Percentiles rank a stretch among this genome's conserved stretches.
Evolutionary conservation across 2,888 invertebrate species (phyloP).

Genomic region (Callinectes sapidus): DNA sequence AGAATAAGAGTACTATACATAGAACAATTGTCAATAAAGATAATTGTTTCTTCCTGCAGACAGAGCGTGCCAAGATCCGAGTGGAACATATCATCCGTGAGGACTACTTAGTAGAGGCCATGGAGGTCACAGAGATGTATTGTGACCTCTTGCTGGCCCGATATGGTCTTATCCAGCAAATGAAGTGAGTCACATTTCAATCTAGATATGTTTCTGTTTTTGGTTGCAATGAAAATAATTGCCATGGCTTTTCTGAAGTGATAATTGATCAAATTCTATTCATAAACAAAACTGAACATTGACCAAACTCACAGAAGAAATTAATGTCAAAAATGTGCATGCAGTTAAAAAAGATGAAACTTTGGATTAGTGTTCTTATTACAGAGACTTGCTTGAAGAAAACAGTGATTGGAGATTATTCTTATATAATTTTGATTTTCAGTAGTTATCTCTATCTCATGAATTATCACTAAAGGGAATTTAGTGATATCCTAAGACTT

Average conservation of each 20-base stretch:
- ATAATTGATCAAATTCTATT: too few relatives aligned
- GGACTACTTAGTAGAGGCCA: constrained; percentile 99
- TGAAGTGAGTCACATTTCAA: constrained; percentile 81
- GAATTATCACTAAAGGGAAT: not conserved
- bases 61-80: constrained; percentile 89
- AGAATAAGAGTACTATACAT: not conserved
- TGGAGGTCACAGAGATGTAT: constrained; percentile 99
- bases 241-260: too few relatives aligned
- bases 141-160: constrained; percentile 96
- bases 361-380: not conserved
- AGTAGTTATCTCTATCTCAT: not conserved
- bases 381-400: not conserved
- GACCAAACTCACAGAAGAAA: not conserved
- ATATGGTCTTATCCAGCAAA: constrained; percentile 92
- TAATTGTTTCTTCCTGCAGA: constrained; percentile 46
- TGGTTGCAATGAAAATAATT: not conserved
- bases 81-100: constrained; percentile 99
- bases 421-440: not conserved
- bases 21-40: not conserved
- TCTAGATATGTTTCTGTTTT: not conserved
- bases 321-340: not conserved
- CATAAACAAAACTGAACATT: not conserved
- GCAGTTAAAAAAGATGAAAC: not conserved
- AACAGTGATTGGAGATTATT: not conserved
- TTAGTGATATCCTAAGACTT: not conserved